Conservation (phyloP, 2,113 vertebrate genomes). For the Rhinoderma darwinii region DNA sequence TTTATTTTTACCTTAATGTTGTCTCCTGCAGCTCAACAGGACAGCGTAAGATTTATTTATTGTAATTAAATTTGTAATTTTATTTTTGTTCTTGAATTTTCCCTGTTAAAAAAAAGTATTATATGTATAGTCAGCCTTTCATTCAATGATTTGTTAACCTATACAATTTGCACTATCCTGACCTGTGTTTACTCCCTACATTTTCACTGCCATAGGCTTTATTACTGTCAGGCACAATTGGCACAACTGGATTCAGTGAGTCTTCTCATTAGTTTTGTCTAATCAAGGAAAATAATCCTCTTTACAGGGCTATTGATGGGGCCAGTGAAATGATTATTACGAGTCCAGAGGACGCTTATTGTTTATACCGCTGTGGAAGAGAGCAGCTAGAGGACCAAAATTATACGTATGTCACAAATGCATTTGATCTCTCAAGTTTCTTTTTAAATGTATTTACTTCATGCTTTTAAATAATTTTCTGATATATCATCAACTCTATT, state of each 20-base stretch:
- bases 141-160: background rate
- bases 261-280: background rate
- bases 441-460: background rate
- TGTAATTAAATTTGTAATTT: no score
- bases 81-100: no score
- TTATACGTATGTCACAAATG: constrained; percentile 33
- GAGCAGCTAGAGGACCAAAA: constrained; percentile 19
- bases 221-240: background rate
- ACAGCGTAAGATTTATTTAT: no score
- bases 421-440: background rate
- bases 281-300: background rate
- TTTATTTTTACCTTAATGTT: background rate
- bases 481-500: no score
- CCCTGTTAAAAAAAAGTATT: no score
- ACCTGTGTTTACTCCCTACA: background rate
- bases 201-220: background rate
- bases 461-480: background rate
- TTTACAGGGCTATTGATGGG: constrained; percentile 68
- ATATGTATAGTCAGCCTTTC: background rate
- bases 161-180: background rate
- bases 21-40: background rate
- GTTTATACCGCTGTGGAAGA: constrained; percentile 57
- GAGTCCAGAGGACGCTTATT: constrained; percentile 59
- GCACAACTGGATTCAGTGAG: background rate
- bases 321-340: constrained; percentile 56